Base-by-base conservation (phyloP, 2,113 vertebrate genomes). In the Ramphastos sulfuratus region DNA sequence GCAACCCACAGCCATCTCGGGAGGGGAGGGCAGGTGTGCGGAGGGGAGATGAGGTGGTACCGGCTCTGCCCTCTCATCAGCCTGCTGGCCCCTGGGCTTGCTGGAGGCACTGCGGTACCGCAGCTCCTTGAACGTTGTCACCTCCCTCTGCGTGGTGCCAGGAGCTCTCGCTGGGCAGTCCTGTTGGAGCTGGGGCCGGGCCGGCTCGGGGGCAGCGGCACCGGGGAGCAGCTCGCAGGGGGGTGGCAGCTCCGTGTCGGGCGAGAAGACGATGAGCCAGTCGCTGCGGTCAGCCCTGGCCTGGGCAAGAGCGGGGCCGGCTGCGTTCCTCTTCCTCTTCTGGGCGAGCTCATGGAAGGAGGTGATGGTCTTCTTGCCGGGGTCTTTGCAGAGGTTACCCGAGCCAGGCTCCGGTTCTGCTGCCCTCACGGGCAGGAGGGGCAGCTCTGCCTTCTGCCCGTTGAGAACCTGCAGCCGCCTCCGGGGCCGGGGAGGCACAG, bases 191-290 rank as follows among this genome's bases (percentile, higher is more conserved):
- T 66, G 98, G 98, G 76, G 97, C 98, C 54, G 97, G 92, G 58
- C 89, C 58, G 70, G 59, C 37, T 79, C 73, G 63, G n/a, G 95
- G n/a, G 39, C 82, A 2, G 4, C 2, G 37, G 76, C 39, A 30
- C 82, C 10, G 3, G 84, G n/a, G 31, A 92, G 94, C 54, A 98
- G 95, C 50, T 96, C 85, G 1, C 95, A 93, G 30, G 39, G 13
- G 0, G 97, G 98, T 0, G 98, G 98, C 69, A 98, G 90, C 72
- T 99, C 99, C 1, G 96, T 96, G 52, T 99, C 99, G 0, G 99
- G 99, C 0, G 99, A 99, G 94, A 99, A 99, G 3, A 99, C 97
- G 9, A 99, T 99, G 56, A 99, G 97, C 99, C 99, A 99, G 94
- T 99, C 99, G 12, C 98, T 98, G 46, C 94, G 96, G 97, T 97